These are phyloP conservation scores for Euzetes globulus DNA, from an alignment of 2,888 invertebrate species.

Conservation along the genomic window DNA sequence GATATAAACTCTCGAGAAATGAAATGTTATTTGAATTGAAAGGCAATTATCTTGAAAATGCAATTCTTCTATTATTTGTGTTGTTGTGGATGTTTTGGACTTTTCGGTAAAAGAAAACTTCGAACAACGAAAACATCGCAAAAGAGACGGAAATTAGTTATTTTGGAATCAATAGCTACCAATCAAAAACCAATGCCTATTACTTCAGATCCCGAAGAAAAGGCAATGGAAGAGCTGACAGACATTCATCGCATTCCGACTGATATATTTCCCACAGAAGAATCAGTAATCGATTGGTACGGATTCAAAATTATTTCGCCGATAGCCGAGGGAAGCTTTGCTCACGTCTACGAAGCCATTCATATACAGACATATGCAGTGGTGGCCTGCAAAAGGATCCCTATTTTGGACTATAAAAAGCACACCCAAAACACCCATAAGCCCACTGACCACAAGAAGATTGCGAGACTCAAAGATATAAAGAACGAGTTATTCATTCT, in stretches of 20 bases:
- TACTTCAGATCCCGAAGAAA: neutral
- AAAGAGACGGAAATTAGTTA: neutral
- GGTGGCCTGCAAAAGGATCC: no score
- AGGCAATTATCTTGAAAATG: neutral
- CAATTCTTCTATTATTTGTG: neutral
- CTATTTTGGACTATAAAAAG: no score
- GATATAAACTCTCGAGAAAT: no score
- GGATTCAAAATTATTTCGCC: no score
- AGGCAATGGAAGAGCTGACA: neutral
- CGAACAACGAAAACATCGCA: neutral
- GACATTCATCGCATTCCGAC: no score
- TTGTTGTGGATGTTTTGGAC: neutral
- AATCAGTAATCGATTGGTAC: no score
- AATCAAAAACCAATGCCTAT: neutral
- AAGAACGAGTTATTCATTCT: conserved; percentile 31
- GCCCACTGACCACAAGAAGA: no score
- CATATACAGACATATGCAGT: no score
- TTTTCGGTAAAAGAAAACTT: neutral
- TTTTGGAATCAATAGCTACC: neutral
- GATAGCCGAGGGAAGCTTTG: no score
- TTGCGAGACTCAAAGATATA: conserved; percentile 16
- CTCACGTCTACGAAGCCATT: no score
- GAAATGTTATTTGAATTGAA: neutral
- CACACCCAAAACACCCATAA: no score
- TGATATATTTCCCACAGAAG: no score